Percentiles rank a stretch among this genome's conserved stretches.
Evolutionary conservation across 1,140 invertebrate species (phyloP).

Genomic region (Aphaenogaster ashmeadi): DNA sequence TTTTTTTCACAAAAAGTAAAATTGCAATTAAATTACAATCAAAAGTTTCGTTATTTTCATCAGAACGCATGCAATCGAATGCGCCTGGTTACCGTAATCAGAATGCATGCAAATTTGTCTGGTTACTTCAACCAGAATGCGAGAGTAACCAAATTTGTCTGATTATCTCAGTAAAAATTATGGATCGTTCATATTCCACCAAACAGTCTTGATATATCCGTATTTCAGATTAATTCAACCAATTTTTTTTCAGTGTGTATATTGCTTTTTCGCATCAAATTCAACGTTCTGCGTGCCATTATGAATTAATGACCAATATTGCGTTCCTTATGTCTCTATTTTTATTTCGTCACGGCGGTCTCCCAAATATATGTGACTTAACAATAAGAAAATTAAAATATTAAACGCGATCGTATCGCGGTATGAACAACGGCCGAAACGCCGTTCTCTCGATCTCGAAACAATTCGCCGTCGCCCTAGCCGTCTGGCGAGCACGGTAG

Average conservation of each 20-base stretch:
- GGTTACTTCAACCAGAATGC: too few species aligned
- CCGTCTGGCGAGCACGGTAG: conserved; percentile 52
- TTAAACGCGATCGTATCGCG: neutral
- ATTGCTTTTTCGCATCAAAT: neutral
- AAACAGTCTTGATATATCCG: too few species aligned
- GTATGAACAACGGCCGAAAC: neutral
- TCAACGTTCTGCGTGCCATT: neutral
- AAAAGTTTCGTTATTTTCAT: too few species aligned
- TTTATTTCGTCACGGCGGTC: neutral
- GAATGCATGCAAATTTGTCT: too few species aligned
- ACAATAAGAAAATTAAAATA: neutral
- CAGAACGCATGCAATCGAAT: too few species aligned
- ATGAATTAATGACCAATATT: neutral
- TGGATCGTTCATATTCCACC: too few species aligned
- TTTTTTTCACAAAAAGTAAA: too few species aligned
- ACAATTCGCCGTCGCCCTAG: conserved; percentile 47
- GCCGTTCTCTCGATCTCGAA: conserved; percentile 4
- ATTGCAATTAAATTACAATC: too few species aligned
- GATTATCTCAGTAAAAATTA: too few species aligned
- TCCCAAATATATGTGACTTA: neutral
- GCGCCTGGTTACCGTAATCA: too few species aligned
- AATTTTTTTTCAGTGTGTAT: neutral
- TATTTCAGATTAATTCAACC: too few species aligned
- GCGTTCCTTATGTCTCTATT: neutral
- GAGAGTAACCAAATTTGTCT: too few species aligned